Evolutionary conservation across 2,797 vertebrate genomes (phyloP).

Genomic region (Hyperoplus lanceolatus): DNA sequence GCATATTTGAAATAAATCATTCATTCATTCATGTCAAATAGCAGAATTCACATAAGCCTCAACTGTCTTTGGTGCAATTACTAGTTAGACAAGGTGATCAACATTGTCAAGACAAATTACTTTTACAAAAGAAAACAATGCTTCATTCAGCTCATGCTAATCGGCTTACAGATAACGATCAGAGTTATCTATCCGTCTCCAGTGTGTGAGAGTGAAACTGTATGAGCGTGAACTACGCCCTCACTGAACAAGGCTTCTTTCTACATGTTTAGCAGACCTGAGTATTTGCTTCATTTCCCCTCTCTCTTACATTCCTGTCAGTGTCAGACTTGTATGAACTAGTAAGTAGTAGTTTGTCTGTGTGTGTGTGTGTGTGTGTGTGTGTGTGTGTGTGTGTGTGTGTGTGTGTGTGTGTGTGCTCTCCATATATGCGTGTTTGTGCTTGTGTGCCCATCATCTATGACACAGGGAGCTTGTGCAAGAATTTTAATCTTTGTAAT

Average conservation of each 20-base stretch:
- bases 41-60: no score
- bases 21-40: no score
- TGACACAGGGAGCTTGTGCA: constrained; percentile 40
- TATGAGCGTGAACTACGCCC: background rate
- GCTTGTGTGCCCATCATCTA: constrained; percentile 16
- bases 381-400: background rate
- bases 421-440: constrained; percentile 5
- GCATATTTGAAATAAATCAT: no score
- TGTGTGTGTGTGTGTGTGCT: constrained; percentile 6
- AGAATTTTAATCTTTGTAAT: constrained; percentile 33
- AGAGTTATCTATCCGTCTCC: background rate
- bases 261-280: background rate
- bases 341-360: background rate
- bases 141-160: background rate
- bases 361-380: background rate
- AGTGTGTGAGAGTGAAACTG: background rate
- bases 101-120: no score
- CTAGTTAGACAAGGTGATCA: no score
- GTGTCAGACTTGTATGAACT: constrained; percentile 53
- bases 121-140: no score
- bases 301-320: constrained; percentile 46
- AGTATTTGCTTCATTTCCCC: background rate
- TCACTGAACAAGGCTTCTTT: background rate
- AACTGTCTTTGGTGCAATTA: no score
- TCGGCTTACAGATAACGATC: background rate